Evolutionary conservation across 1,140 invertebrate species (phyloP).

Genomic region (Drosophila auraria): DNA sequence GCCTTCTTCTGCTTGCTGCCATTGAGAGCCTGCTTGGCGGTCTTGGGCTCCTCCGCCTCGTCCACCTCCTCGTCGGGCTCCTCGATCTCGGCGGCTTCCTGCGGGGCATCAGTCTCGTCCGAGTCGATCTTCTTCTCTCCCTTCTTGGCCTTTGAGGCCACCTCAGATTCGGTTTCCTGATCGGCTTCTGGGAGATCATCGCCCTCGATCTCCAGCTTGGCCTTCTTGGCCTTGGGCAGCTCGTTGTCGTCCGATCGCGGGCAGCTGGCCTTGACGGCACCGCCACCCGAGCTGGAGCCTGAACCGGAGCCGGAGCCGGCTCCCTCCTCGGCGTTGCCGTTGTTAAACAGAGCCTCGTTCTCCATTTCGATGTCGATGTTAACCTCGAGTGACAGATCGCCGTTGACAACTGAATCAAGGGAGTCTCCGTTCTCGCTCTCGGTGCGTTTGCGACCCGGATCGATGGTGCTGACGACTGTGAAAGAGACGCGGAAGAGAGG

Average conservation of each 20-base stretch:
- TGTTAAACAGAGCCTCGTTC: slow-evolving; percentile 87
- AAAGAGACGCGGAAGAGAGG: background rate
- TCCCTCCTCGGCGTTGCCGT: slow-evolving; percentile 59
- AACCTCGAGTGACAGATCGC: slow-evolving; percentile 87
- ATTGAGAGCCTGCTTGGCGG: slow-evolving; percentile 63
- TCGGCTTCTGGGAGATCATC: slow-evolving; percentile 19
- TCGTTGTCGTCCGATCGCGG: slow-evolving; percentile 60
- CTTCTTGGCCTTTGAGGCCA: slow-evolving; percentile 36
- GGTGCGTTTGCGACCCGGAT: slow-evolving; percentile 89
- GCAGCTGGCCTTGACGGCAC: slow-evolving; percentile 46
- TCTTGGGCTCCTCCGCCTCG: slow-evolving; percentile 21
- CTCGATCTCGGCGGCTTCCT: slow-evolving; percentile 55
- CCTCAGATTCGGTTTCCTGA: slow-evolving; percentile 22
- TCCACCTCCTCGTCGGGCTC: slow-evolving; percentile 68
- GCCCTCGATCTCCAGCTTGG: slow-evolving; percentile 70
- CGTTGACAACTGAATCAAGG: slow-evolving; percentile 87
- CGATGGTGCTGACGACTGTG: slow-evolving; percentile 95
- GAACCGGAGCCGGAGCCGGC: background rate
- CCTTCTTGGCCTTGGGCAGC: slow-evolving; percentile 77
- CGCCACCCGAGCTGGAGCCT: slow-evolving; percentile 3
- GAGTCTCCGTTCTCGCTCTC: slow-evolving; percentile 90
- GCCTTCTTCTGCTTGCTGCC: slow-evolving; percentile 31
- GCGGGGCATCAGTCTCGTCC: slow-evolving; percentile 43
- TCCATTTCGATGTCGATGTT: slow-evolving; percentile 90
- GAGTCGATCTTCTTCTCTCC: slow-evolving; percentile 27